phyloP scores from a whole-genome alignment of 2,113 vertebrate species.

The Capra hircus region DNA sequence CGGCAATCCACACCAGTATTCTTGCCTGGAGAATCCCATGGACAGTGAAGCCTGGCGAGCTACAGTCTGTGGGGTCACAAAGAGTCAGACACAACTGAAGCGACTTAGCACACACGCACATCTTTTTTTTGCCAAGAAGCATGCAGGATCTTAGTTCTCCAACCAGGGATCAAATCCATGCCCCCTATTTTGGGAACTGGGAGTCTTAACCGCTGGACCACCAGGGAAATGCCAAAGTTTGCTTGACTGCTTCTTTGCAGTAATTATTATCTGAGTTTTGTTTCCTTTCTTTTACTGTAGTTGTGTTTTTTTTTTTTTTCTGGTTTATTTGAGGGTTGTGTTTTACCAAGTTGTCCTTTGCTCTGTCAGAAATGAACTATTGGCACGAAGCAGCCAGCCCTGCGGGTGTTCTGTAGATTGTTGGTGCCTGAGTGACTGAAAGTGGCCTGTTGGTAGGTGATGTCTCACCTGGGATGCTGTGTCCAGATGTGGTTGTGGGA shows the following conservation, averaged over 20 bases:
- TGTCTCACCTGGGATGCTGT: neutral
- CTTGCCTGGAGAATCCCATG: neutral
- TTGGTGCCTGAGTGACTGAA: neutral
- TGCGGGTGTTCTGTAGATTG: neutral
- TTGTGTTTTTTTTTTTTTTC: neutral
- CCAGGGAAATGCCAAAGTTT: neutral
- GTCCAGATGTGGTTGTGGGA: neutral
- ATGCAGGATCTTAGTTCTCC: neutral
- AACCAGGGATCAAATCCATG: neutral
- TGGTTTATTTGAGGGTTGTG: neutral
- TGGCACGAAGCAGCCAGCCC: neutral
- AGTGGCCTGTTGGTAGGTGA: neutral
- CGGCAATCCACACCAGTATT: neutral
- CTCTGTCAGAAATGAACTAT: neutral
- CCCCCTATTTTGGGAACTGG: neutral
- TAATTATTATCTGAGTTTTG: neutral
- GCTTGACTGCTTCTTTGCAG: neutral
- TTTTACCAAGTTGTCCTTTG: neutral
- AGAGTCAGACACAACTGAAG: neutral
- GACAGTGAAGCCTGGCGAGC: neutral
- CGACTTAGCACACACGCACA: neutral
- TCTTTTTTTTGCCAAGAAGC: neutral
- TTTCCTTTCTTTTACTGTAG: neutral
- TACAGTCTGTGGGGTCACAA: neutral
- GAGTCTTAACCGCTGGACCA: neutral